Base-by-base conservation (phyloP, 2,113 vertebrate species). In the Progne subis region DNA sequence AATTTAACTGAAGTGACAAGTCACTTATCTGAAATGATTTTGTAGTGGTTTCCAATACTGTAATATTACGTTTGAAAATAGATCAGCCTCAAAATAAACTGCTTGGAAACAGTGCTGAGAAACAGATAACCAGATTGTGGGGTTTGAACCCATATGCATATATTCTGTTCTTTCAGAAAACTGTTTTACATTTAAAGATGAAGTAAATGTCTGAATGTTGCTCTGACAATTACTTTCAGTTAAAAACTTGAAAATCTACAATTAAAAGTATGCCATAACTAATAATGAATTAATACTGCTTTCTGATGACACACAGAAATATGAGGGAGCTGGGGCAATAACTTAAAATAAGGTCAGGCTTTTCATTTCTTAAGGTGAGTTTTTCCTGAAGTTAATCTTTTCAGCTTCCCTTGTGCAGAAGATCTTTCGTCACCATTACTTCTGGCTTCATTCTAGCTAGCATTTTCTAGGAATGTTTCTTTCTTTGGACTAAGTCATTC, bases 1-100 rank as follows among this genome's bases (percentile, higher is more conserved):
- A 92, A 25, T 96, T 94, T 65, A 78, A 89, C 88, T 91, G 96
- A 95, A 92, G 83, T 71, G 77, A 90, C 93, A 95, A 95, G 94
- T 94, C 87, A 87, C 82, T 95, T 93, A 92, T 81, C 92, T 95
- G 44, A 92, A 97, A 88, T 94, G 67, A 94, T 85, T 92, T 69
- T 65, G 49, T 78, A 72, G 85, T 2, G 0, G 70, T 82, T 96
- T 87, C 92, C 87, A 80, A 55, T 83, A 84, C 53, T 92, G 21
- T 65, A 56, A 44, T 92, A 90, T 59, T 76, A 74, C 26, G 69
- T 78, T 91, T 95, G 89, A 96, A 94, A 91, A 96, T 92, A 94
- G 94, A 93, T 82, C 69, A 34, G 37, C 72, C 85, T 93, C 69
- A 82, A 90, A 96, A 95, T 86, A 96, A 94, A 95, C 86, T 82